Base-by-base conservation (phyloP, 1,140 invertebrate species). In the Nilaparvata lugens region DNA sequence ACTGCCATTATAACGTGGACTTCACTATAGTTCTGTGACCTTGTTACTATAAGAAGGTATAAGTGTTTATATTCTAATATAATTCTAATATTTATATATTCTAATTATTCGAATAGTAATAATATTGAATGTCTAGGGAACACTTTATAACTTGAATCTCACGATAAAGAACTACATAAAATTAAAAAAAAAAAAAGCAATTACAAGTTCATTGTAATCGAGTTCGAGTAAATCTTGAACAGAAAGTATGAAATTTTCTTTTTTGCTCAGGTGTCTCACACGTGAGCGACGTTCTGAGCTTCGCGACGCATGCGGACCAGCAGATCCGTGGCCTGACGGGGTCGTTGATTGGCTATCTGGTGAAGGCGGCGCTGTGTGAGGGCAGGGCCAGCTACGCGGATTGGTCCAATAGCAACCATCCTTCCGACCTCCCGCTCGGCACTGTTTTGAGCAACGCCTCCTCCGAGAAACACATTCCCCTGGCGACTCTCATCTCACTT, bases 271-370 rank as follows among this genome's bases (percentile, higher is more conserved):
- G 68, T 19, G 68, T 70, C 35, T 69, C 65, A 28, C 67, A 69
- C 21, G 59, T 70, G 21, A 67, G 60, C 55, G 67, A 62, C 64
- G 55, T 64, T n/a, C 11, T 52, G 23, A 56, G 61, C 23, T 87
- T 86, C 70, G 78, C 56, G 21, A 28, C 60, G 16, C 64, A 68
- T 52, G 72, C 77, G 40, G 91, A 95, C 75, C 92, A 91, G 0
- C 89, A 94, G 69, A 77, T 95, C 19, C 78, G 89, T 65, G 90
- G 91, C 6, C 79, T 85, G 60, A 76, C 85, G 5, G 80, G 85
- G 48, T 73, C 83, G 16, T 71, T 88, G 55, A 75, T 88, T 56
- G 85, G 85, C 2, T 81, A 78, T 64, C 83, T 89, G 67, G 71
- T 93, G 25, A 76, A 79, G 45, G 73, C 84, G 1, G 77, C 81